Base-by-base conservation (phyloP, 2,797 vertebrate genomes). In the Phoeniculus purpureus region DNA sequence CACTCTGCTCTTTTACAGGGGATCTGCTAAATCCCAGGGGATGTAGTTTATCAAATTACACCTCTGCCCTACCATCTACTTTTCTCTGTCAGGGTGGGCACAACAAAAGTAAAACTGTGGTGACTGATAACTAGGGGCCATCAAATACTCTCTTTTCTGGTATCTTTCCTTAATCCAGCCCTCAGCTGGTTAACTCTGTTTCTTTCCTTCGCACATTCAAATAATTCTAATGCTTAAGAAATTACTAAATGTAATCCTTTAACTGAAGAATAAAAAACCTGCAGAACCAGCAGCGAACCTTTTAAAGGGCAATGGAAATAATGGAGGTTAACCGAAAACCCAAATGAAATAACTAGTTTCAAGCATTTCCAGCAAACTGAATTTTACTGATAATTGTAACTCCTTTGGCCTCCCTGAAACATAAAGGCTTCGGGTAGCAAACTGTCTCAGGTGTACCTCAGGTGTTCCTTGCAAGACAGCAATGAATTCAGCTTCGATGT, bases 401-500 rank as follows among this genome's bases (percentile, higher is more conserved):
- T 72, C 48, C 55, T 37, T 66, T 37, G 50, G 37, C n/a, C 23
- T 82, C 51, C 15, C 50, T 85, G 13, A 58, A 75, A 55, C 17
- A 78, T 31, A 65, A 77, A 2, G 59, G 20, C 31, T 67, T 31
- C 9, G 13, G 8, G 37, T 17, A 60, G 67, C 55, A 72, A 62
- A 31, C 16, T 0, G 0, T 16, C 56, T 72, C 21, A 19, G 50
- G 48, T 2, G 0, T 8, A 22, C 8, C 31, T 40, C 29, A 14
- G 37, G 37, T 7, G 6, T 29, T 59, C 48, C 31, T 40, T 61
- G 19, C 15, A 29, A 1, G 8, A 45, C 40, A 56, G 16, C 54
- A 68, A 34, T 0, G 0, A 7, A 51, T 68, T 56, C 51, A n/a
- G 65, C 45, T 31, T 6, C 0, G 4, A 7, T 40, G 29, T 51